Evolutionary conservation across 1,140 invertebrate genomes (phyloP), one percentile per base, ranked within the genome.

Genomic region (Trypoxylus dichotomus): DNA sequence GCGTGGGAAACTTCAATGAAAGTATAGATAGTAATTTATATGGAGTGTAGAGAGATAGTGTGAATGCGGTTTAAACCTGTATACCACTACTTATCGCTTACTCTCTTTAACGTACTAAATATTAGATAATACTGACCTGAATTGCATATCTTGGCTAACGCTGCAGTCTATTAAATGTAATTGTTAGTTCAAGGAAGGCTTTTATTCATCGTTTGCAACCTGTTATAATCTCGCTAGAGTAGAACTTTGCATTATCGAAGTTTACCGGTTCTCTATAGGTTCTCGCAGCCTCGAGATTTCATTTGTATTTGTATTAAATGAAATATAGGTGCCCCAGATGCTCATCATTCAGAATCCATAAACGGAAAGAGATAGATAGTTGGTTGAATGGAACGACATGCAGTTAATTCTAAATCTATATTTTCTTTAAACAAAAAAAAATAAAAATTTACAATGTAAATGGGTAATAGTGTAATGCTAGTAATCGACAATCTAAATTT

Each of bases 21-120:
- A 68, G 60, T 68, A 68, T 68, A 68, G 27, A 68, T 68, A 68
- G 60, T 27, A 68, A 68, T 11, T 68, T 68, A 68, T 68, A 25
- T 68, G 32, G 32, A 68, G 27, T 15, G 60, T 6, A 24, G 47
- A 54, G 47, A 2, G 5, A 43, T 15, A 43, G 42, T 43, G 42
- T 43, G 42, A 54, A n/a, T 7, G 47, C 47, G 32, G 32, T 37
- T 37, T 5, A 37, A 8, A 37, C 32, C 32, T 37, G 32, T 37
- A 54, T 54, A 54, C 15, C 15, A n/a, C 13, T n/a, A 19, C 15
- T 54, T 54, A 54, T n/a, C 47, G 47, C 47, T 54, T 54, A 19
- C 15, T 54, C 15, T 54, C 15, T 2, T n/a, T 54, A 54, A 54
- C 11, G 27, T 68, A 68, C 27, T 15, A 24, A 68, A 29, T 68